Percentiles rank a stretch among this genome's conserved stretches.
phyloP scores from a whole-genome alignment of 2,797 vertebrate species.

The Pteropus rufus region DNA sequence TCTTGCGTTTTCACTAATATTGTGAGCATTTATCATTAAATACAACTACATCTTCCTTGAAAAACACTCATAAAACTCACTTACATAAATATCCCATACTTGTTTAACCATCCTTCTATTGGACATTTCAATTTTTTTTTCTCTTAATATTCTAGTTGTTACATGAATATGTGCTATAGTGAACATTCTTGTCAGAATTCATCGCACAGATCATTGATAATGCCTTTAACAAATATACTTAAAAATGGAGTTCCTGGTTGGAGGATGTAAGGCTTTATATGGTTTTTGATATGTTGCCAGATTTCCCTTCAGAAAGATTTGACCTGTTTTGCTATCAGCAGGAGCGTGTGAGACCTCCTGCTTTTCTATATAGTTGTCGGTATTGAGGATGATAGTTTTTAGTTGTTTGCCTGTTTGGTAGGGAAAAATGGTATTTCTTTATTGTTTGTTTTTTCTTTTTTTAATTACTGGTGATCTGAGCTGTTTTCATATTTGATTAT shows the following conservation, averaged over 20 bases:
- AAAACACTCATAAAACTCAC: not conserved
- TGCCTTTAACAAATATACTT: conserved; percentile 1
- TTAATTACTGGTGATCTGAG: not conserved
- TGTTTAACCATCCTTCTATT: not conserved
- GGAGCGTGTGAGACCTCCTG: not conserved
- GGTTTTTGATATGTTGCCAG: not conserved
- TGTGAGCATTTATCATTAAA: not conserved
- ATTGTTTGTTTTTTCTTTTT: not conserved
- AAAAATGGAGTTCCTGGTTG: not conserved
- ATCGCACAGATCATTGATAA: not conserved
- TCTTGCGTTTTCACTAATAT: not conserved
- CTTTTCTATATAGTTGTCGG: not conserved
- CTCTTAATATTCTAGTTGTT: not conserved
- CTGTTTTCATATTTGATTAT: not conserved
- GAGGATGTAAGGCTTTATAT: not conserved
- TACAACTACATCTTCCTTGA: not conserved
- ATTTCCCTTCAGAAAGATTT: conserved; percentile 30
- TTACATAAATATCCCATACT: not conserved
- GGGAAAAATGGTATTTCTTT: not conserved
- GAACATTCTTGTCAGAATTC: not conserved
- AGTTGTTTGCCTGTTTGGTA: not conserved
- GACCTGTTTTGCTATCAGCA: not conserved
- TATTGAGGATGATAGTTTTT: not conserved
- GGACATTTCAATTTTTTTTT: not conserved
- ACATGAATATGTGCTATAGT: not conserved